Conservation (phyloP, 1,140 invertebrate species). For the Brachionus rubens region DNA sequence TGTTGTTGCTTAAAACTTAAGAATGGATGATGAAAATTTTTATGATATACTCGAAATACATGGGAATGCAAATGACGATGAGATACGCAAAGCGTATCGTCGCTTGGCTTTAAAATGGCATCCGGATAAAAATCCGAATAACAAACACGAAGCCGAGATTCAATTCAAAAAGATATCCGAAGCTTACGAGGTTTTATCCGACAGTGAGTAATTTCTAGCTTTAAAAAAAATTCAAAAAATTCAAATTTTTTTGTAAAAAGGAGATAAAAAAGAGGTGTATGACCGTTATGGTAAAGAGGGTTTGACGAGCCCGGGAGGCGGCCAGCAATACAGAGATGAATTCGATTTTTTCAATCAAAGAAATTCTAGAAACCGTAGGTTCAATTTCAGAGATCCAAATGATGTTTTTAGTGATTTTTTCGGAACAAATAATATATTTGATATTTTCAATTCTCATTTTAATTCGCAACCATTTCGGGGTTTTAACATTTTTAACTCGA, state of each 20-base stretch:
- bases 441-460: neutral
- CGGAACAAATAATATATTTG: neutral
- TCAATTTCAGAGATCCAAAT: neutral
- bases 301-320: conserved; percentile 46
- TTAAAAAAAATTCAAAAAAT: too few species aligned
- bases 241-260: too few species aligned
- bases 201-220: too few species aligned
- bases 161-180: conserved; percentile 59
- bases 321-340: neutral
- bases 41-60: conserved; percentile 15
- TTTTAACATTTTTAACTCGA: neutral
- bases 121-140: conserved; percentile 16
- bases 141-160: conserved; percentile 71
- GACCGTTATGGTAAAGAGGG: conserved; percentile 12
- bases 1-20: too few species aligned
- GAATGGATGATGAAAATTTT: conserved; percentile 25
- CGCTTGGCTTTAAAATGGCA: conserved; percentile 70
- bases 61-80: conserved; percentile 7
- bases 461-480: too few species aligned
- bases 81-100: conserved; percentile 67
- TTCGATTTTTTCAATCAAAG: neutral
- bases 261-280: conserved; percentile 9
- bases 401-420: conserved; percentile 28
- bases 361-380: too few species aligned
- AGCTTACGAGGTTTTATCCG: conserved; percentile 39